Conservation (phyloP, 2,113 vertebrate genomes). For the Prunella fulvescens region DNA sequence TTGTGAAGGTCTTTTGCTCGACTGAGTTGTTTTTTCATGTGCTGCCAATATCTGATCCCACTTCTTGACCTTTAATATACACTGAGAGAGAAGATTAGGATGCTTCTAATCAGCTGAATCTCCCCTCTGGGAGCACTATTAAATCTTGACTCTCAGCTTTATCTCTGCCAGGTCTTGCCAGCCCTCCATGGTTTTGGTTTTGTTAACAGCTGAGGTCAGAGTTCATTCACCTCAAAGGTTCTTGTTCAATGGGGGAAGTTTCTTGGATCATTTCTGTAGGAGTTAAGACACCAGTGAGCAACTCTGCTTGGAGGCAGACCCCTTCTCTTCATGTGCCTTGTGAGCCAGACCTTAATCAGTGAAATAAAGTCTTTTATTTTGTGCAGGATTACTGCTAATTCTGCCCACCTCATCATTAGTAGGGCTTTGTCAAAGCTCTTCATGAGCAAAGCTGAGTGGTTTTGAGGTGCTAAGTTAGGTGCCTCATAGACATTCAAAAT, state of each 20-base stretch:
- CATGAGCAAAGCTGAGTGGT: not conserved
- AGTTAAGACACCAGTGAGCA: not conserved
- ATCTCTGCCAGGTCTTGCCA: constrained; percentile 33
- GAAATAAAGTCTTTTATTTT: not conserved
- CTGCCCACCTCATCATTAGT: not conserved
- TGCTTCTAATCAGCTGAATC: constrained; percentile 55
- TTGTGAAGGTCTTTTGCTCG: not conserved
- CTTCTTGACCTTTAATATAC: constrained; percentile 53
- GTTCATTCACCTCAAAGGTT: constrained; percentile 36
- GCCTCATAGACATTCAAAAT: not conserved
- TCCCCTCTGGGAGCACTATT: constrained; percentile 46
- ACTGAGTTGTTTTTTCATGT: constrained; percentile 47
- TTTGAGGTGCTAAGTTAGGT: not conserved
- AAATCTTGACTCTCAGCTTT: constrained; percentile 23
- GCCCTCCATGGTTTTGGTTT: constrained; percentile 19
- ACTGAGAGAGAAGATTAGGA: constrained; percentile 22
- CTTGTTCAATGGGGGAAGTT: not conserved
- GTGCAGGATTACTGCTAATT: not conserved
- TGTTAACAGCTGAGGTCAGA: constrained; percentile 25
- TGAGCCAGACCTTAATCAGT: not conserved
- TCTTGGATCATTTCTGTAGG: constrained; percentile 19
- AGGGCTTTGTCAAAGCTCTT: not conserved
- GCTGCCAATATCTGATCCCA: constrained; percentile 48
- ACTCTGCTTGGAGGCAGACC: not conserved
- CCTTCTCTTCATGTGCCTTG: not conserved